These are phyloP conservation scores for Apomyelois bistriatella DNA, from an alignment of 2,888 invertebrate genomes.

Conservation along the genomic window DNA sequence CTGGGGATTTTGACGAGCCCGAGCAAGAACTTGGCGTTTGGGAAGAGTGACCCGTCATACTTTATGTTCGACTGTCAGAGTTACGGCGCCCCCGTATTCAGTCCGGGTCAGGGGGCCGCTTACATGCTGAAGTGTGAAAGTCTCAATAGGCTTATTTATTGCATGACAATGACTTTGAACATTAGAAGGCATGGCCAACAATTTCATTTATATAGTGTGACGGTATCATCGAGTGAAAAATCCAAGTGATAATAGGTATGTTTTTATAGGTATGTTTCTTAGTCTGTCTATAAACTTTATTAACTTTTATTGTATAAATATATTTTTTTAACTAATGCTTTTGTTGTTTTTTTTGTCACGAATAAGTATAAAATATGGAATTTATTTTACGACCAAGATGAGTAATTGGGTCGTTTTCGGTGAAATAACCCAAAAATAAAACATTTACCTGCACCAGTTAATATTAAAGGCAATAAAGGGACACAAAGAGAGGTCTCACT, in stretches of 20 bases:
- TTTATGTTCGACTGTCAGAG: conserved; percentile 85
- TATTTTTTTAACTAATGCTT: neutral
- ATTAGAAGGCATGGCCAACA: conserved; percentile 75
- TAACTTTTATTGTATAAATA: neutral
- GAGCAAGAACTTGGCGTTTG: conserved; percentile 75
- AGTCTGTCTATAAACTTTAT: neutral
- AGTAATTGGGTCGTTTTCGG: too few species aligned
- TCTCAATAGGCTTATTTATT: conserved; percentile 81
- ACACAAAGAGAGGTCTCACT: too few species aligned
- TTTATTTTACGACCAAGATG: too few species aligned
- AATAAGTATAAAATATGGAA: too few species aligned
- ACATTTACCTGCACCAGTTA: too few species aligned
- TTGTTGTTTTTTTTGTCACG: neutral
- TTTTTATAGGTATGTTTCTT: too few species aligned
- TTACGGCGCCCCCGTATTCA: conserved; percentile 80
- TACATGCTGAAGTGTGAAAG: conserved; percentile 81
- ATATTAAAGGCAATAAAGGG: too few species aligned
- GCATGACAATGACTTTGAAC: conserved; percentile 81
- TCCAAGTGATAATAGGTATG: conserved; percentile 39
- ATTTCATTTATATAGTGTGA: conserved; percentile 69
- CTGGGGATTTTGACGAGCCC: conserved; percentile 79
- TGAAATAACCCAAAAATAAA: too few species aligned
- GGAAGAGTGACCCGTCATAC: conserved; percentile 75
- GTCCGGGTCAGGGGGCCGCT: conserved; percentile 77
- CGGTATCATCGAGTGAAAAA: conserved; percentile 45